Base-by-base conservation (phyloP, 1,140 invertebrate species). In the Lepidotrigona ventralis region DNA sequence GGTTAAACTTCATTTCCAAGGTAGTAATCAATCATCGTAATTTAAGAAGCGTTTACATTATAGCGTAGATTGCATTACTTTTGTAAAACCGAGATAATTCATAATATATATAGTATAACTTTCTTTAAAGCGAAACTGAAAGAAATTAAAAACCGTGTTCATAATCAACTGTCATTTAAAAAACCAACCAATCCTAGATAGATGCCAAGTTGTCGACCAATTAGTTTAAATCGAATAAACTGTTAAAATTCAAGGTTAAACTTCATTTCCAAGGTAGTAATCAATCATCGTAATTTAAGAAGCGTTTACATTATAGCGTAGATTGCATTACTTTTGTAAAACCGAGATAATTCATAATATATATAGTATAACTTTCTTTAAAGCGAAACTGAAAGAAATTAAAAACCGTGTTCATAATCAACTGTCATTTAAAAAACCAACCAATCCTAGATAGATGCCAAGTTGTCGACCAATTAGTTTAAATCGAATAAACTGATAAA, bases 361-460 rank as follows among this genome's bases (percentile, higher is more conserved):
- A 15, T 64, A 15, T 64, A 64, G 29, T 26, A 68, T 46, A 72
- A 64, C 0, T 39, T 23, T 58, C 19, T 78, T 70, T 46, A 6
- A 60, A 12, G 19, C 1, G 19, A 29, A 78, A 58, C 17, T n/a
- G 17, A n/a, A 77, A 70, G 53, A 69, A 60, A 5, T 58, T 39
- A 64, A 76, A 82, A 58, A 21, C 4, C 19, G 8, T 26, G 53
- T 54, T 46, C 29, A 33, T 70, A 78, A 68, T 39, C 17, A 79
- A 70, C 33, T 71, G 66, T 63, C 74, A 78, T 83, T 78, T 83
- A 83, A 11, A 46, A 83, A 83, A 78, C 8, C 17, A 51, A 78
- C 74, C 74, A 83, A 83, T 83, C 81, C 64, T 54, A 78, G 19
- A 29, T 8, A 51, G 54, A 60, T 29, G 53, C 1, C 19, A 58